phyloP scores from a whole-genome alignment of 2,888 invertebrate genomes.

The Xylota segnis region DNA sequence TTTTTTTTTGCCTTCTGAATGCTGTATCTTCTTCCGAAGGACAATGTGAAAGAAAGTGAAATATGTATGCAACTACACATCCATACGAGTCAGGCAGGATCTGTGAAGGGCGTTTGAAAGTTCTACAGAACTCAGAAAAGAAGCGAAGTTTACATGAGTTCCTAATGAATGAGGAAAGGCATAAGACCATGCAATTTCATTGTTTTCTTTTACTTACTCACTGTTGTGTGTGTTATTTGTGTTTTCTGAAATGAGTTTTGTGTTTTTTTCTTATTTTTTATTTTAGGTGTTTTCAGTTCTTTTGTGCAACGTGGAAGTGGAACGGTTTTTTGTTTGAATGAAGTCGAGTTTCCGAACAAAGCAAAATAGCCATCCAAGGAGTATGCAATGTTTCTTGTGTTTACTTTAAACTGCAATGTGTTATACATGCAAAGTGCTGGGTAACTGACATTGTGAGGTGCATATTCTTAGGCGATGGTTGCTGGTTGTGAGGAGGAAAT shows the following conservation, averaged over 20 bases:
- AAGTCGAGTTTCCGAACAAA: not conserved
- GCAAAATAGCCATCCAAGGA: too few species aligned
- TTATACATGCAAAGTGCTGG: too few species aligned
- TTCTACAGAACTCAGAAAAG: conserved; percentile 4
- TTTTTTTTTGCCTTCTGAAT: too few species aligned
- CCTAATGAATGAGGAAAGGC: conserved; percentile 61
- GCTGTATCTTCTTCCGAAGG: conserved; percentile 16
- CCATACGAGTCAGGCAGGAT: conserved; percentile 5
- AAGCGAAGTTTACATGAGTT: conserved; percentile 34
- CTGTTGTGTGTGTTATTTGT: not conserved
- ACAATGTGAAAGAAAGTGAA: conserved; percentile 57
- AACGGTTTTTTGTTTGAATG: not conserved
- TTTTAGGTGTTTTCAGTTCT: not conserved
- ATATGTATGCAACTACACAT: not conserved
- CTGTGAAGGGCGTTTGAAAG: conserved; percentile 37
- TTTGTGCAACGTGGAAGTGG: not conserved
- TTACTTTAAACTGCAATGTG: too few species aligned
- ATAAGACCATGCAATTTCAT: conserved; percentile 52
- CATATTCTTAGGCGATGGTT: too few species aligned
- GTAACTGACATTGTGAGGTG: too few species aligned
- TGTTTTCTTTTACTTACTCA: conserved; percentile 31
- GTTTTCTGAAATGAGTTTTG: not conserved
- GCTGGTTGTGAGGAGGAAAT: too few species aligned
- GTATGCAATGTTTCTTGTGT: too few species aligned
- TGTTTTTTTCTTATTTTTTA: not conserved